phyloP scores from a whole-genome alignment of 2,888 invertebrate genomes.

The Eumerus sabulonum region DNA sequence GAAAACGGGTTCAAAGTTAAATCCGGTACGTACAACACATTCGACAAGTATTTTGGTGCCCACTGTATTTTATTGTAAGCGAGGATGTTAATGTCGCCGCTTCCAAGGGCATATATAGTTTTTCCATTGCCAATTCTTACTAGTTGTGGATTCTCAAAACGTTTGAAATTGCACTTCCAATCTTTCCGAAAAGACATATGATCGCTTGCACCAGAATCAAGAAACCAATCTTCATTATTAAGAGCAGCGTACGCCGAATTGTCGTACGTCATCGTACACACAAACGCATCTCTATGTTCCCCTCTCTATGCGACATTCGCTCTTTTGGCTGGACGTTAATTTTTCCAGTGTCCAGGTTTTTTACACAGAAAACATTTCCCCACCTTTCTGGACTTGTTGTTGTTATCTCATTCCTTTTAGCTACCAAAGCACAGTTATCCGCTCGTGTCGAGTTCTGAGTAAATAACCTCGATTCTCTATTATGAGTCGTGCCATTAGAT shows the following conservation, averaged over 20 bases:
- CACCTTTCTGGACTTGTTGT: too few relatives aligned
- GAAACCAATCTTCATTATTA: too few relatives aligned
- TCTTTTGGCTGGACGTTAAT: too few relatives aligned
- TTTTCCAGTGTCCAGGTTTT: too few relatives aligned
- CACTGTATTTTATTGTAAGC: slow-evolving; percentile 60
- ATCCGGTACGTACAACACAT: slow-evolving; percentile 66
- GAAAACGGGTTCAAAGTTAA: slow-evolving; percentile 69
- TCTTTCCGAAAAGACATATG: slow-evolving; percentile 10
- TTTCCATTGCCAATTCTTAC: slow-evolving; percentile 52
- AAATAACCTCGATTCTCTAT: neutral
- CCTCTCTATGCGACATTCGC: too few relatives aligned
- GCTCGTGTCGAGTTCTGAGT: neutral
- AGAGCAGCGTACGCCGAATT: too few relatives aligned
- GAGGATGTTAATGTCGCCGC: slow-evolving; percentile 55
- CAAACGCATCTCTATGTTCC: too few relatives aligned
- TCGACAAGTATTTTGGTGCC: slow-evolving; percentile 48
- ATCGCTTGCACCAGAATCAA: slow-evolving; percentile 31
- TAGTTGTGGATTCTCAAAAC: too few relatives aligned
- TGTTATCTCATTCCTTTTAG: neutral
- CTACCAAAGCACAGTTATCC: slow-evolving; percentile 1
- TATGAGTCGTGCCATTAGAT: neutral
- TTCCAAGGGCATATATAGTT: slow-evolving; percentile 43
- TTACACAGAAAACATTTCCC: too few relatives aligned
- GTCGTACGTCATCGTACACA: too few relatives aligned
- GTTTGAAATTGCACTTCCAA: slow-evolving; percentile 16